Percentiles rank a stretch among this genome's conserved stretches.
phyloP scores from a whole-genome alignment of 2,888 invertebrate genomes.

The Hyposoter didymator region DNA sequence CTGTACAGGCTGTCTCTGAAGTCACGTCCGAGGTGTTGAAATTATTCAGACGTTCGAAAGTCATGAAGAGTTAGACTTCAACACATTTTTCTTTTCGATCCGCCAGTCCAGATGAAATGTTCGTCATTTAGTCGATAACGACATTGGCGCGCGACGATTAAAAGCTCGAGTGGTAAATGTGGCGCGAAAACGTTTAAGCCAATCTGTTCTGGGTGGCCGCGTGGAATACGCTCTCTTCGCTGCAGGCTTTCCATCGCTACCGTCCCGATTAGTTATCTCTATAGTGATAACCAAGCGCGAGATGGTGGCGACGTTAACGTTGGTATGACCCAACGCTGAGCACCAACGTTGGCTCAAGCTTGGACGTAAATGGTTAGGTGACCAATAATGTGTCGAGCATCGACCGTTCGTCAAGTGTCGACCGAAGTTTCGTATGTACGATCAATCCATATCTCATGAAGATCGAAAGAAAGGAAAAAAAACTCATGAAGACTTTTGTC shows the following conservation, averaged over 20 bases:
- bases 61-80: background rate
- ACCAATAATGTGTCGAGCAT: no score
- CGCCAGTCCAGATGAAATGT: background rate
- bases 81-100: background rate
- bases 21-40: background rate
- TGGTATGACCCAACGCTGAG: no score
- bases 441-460: background rate
- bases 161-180: background rate
- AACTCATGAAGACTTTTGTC: background rate
- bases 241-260: background rate
- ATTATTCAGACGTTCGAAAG: background rate
- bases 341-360: no score
- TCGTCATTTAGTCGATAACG: background rate
- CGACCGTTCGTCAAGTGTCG: no score
- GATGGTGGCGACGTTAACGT: no score
- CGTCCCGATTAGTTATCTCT: background rate
- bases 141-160: background rate
- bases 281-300: no score
- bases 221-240: background rate
- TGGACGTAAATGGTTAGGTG: no score
- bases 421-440: no score
- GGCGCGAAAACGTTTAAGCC: background rate
- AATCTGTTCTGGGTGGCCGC: background rate
- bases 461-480: background rate
- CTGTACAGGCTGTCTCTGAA: constrained; percentile 10